Evolutionary conservation across 1,140 invertebrate species (phyloP), one percentile per base, ranked within the genome.

Genomic region (Bombyx mandarina): DNA sequence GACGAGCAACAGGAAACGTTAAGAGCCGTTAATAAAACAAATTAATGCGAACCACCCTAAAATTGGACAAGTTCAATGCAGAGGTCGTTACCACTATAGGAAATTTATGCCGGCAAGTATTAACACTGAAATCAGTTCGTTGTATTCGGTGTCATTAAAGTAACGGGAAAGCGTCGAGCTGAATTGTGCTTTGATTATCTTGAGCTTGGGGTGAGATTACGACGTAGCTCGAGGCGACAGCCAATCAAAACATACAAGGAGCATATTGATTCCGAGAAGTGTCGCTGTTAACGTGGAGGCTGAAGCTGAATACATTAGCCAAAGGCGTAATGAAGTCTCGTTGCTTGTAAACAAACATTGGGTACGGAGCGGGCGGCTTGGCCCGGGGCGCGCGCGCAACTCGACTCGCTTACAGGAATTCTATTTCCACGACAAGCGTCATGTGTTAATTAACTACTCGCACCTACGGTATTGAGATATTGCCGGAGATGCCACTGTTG

Each of bases 201-300:
- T 62, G 55, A 44, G 56, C 57, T 75, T 78, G 69, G 73, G 71
- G 67, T 63, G 60, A 58, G 60, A 73, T 75, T 74, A 66, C 62
- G 66, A 69, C 69, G 69, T 57, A 56, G 54, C 51, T 56, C 46
- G 43, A 56, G 61, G 65, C 62, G 71, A 63, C 64, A 80, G 74
- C 79, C 81, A 86, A 84, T 87, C 84, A 87, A 87, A 87, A 87
- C 84, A 87, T 87, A 86, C 82, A 83, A 83, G 79, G 75, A 84
- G 81, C 79, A 82, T 87, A 87, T 87, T 87, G 84, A 87, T 87
- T 87, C 84, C 79, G 78, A 87, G 84, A 87, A 87, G 84, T 87
- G 84, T 87, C 84, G 84, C 80, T 85, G 84, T 82, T 87, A 85
- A 83, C 82, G 81, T 81, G 77, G 73, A 85, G 79, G 81, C 82